Evolutionary conservation across 1,140 invertebrate genomes (phyloP), one percentile per base, ranked within the genome.

Genomic region (Battus philenor): DNA sequence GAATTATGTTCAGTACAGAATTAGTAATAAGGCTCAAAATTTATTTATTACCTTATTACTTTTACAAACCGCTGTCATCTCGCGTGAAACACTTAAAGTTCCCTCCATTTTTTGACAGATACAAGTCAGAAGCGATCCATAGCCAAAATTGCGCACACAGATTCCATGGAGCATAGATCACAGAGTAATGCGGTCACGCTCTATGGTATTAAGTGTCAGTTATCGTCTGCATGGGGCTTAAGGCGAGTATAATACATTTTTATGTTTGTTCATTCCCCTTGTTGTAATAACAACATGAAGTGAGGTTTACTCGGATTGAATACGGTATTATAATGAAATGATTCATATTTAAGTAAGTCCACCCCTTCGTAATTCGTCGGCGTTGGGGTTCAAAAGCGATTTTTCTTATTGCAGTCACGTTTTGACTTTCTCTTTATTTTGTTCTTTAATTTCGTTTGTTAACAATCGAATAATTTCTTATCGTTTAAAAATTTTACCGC

Each of bases 271-370:
- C 68, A 59, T 63, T 71, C 78, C 77, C 78, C 76, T 72, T 73
- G 71, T 70, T 72, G 72, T 69, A 80, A 81, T 81, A 84, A 76
- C 69, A 80, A 75, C 76, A 77, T 81, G 74, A 77, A 84, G 80
- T 77, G 75, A 79, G 80, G 73, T 79, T 82, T 80, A 79, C 72
- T 73, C 64, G 78, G 78, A 85, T 85, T 85, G 78, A 85, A 85
- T 82, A 81, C 68, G 76, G 78, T 59, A 81, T 84, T 84, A 84
- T 85, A 85, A 85, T 85, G 81, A 85, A 85, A 85, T 85, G 81
- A 85, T 85, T 82, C 81, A 85, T 85, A 85, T 82, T 85, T 85
- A 82, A 85, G 80, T 85, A 74, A 81, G 78, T 82, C 58, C 64
- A 77, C 75, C 78, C 76, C 76, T 63, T 59, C 55, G 66, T 73